These are phyloP conservation scores for Xerus inauris DNA, from an alignment of 2,113 vertebrate species.

Conservation along the genomic window DNA sequence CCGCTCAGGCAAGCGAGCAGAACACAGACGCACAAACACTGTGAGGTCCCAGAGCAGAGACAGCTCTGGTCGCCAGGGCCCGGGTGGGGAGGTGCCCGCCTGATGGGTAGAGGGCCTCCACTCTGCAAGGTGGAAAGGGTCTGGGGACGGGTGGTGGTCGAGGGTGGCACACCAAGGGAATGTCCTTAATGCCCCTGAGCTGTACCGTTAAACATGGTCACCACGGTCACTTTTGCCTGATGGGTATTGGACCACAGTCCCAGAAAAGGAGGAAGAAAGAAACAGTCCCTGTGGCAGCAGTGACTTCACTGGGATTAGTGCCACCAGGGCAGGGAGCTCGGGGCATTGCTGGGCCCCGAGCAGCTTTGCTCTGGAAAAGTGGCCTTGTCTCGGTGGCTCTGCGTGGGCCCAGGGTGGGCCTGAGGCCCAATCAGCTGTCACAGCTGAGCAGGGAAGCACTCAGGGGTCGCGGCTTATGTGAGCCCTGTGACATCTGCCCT, in stretches of 20 bases:
- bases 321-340: background rate
- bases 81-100: background rate
- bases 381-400: background rate
- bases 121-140: background rate
- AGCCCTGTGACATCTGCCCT: conserved; percentile 78
- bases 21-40: background rate
- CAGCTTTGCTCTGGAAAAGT: background rate
- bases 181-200: background rate
- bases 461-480: conserved; percentile 69
- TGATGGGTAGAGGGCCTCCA: background rate
- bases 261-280: background rate
- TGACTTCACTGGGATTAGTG: background rate
- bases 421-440: background rate
- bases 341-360: fast-evolving
- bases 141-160: background rate
- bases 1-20: too few species aligned
- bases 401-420: background rate
- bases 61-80: too few species aligned
- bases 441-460: conserved; percentile 79
- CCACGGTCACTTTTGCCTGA: fast-evolving
- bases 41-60: background rate
- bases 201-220: fast-evolving
- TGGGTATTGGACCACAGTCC: background rate
- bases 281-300: background rate
- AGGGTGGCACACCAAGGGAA: background rate